phyloP scores from a whole-genome alignment of 1,140 invertebrate genomes.

The Microplitis mediator region DNA sequence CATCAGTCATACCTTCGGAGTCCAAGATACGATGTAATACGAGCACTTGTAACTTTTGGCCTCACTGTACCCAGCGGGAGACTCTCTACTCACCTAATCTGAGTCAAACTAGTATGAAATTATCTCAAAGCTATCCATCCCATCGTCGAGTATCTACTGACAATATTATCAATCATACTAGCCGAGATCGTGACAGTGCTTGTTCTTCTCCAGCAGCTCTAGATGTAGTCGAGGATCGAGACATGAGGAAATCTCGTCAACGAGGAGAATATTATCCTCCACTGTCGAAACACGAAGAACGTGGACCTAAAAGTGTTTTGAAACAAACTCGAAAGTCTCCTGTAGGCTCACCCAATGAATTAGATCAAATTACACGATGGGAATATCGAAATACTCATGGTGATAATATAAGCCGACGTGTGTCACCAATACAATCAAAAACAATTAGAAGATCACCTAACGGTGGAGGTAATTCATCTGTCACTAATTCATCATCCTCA shows the following conservation, averaged over 20 bases:
- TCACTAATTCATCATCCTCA: constrained; percentile 60
- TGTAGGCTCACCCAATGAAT: constrained; percentile 45
- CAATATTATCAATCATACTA: constrained; percentile 29
- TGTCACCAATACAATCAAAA: constrained; percentile 56
- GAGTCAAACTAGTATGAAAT: constrained; percentile 56
- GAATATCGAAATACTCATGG: constrained; percentile 23
- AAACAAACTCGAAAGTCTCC: constrained; percentile 47
- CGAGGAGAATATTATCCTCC: constrained; percentile 26
- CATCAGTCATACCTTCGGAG: constrained; percentile 40
- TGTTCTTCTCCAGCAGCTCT: constrained; percentile 54
- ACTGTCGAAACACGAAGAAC: constrained; percentile 39
- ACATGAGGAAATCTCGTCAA: constrained; percentile 36
- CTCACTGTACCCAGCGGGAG: constrained; percentile 64
- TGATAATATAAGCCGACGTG: constrained; percentile 43
- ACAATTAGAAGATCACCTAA: constrained; percentile 49
- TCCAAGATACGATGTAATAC: constrained; percentile 59
- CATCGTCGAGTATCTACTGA: constrained; percentile 54
- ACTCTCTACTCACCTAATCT: constrained; percentile 52
- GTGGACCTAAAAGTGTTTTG: constrained; percentile 42
- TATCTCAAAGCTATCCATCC: constrained; percentile 66
- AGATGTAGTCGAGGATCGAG: constrained; percentile 51
- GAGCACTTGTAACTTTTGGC: constrained; percentile 66
- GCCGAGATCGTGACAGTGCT: constrained; percentile 44
- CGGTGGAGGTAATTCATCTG: constrained; percentile 41
- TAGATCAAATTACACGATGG: constrained; percentile 40